Conservation (phyloP, 2,888 invertebrate species). For the Operophtera brumata region DNA sequence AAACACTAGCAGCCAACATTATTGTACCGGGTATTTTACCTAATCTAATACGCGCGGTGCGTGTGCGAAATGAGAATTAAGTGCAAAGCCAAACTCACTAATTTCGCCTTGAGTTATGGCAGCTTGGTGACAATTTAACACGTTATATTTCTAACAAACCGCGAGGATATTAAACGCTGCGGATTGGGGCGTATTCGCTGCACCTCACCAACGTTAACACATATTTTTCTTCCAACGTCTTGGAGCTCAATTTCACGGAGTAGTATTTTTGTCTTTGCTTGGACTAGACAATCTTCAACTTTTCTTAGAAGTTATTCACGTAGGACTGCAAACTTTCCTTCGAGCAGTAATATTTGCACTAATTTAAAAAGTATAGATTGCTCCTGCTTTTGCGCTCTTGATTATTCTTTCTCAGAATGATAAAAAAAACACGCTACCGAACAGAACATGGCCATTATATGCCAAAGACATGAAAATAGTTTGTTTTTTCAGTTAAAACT, state of each 20-base stretch:
- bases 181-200: constrained; percentile 41
- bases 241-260: neutral
- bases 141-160: constrained; percentile 59
- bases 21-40: constrained; percentile 21
- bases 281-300: neutral
- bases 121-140: constrained; percentile 54
- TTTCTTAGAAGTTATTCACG: neutral
- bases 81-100: constrained; percentile 55
- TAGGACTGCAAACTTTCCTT: neutral
- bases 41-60: constrained; percentile 28
- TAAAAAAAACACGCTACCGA: too few species aligned
- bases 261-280: too few species aligned
- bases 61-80: constrained; percentile 55
- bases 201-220: constrained; percentile 43
- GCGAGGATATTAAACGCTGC: constrained; percentile 61
- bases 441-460: too few species aligned
- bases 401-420: too few species aligned
- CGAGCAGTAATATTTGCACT: neutral
- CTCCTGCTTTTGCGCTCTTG: too few species aligned
- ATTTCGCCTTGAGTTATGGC: constrained; percentile 59
- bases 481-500: too few species aligned
- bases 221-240: constrained; percentile 43
- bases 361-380: neutral
- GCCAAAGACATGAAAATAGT: too few species aligned
- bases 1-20: too few species aligned